phyloP scores from a whole-genome alignment of 2,797 vertebrate species.

The Orientallactaga sibirica region DNA sequence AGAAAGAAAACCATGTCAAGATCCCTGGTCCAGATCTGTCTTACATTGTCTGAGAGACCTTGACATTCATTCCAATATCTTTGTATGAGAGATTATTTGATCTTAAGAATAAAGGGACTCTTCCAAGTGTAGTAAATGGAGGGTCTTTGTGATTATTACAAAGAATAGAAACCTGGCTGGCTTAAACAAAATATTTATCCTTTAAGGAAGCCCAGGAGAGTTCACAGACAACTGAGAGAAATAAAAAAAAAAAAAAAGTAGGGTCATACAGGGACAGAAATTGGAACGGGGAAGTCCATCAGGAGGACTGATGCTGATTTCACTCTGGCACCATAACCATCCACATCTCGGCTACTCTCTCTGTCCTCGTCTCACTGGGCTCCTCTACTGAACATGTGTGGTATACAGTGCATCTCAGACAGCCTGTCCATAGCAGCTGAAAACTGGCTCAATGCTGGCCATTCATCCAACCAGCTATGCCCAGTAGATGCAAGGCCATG shows the following conservation, averaged over 20 bases:
- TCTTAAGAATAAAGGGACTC: background rate
- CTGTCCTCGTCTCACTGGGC: background rate
- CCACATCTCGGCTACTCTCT: background rate
- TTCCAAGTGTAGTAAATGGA: background rate
- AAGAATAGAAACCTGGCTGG: background rate
- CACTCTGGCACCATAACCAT: background rate
- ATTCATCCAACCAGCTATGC: background rate
- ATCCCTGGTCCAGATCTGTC: background rate
- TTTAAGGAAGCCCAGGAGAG: background rate
- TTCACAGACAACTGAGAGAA: background rate
- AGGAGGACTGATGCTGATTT: background rate
- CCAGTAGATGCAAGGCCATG: background rate
- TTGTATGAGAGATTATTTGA: background rate
- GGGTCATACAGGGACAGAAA: background rate
- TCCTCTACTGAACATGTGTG: background rate
- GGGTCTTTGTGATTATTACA: background rate
- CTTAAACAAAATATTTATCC: background rate
- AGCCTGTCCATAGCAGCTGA: background rate
- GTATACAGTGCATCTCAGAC: background rate
- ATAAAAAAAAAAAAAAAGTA: background rate
- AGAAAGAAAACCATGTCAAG: slow-evolving; percentile 27
- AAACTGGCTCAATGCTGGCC: background rate
- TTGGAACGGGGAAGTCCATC: background rate
- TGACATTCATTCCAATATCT: background rate
- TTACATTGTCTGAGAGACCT: background rate